These are phyloP conservation scores for Drosophila willistoni DNA, from an alignment of 1,140 invertebrate species.

Conservation along the genomic window DNA sequence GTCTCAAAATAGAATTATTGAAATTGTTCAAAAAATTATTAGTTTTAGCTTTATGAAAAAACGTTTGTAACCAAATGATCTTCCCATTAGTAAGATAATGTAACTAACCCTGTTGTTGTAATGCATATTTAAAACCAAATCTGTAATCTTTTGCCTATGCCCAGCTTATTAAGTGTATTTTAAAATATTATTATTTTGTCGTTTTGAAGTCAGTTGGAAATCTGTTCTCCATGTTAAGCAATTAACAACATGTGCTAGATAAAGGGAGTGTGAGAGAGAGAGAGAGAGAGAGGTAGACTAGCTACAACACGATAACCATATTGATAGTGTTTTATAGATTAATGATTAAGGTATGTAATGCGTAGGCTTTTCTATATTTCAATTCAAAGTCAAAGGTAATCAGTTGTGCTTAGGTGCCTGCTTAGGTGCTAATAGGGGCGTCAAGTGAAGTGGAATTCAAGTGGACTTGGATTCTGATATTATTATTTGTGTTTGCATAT, in stretches of 20 bases:
- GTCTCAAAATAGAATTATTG: too few species aligned
- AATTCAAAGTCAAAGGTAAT: slow-evolving; percentile 59
- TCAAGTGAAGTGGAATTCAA: slow-evolving; percentile 22
- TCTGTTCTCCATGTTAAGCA: slow-evolving; percentile 24
- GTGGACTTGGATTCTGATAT: slow-evolving; percentile 26
- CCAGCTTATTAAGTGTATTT: neutral
- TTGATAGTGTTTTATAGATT: slow-evolving; percentile 42
- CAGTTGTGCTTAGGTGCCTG: slow-evolving; percentile 45
- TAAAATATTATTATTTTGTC: neutral
- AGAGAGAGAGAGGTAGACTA: neutral
- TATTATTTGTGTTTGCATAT: slow-evolving; percentile 47
- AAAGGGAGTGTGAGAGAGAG: slow-evolving; percentile 2
- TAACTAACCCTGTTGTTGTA: too few species aligned
- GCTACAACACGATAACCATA: slow-evolving; percentile 33
- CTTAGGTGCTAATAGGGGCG: slow-evolving; percentile 64
- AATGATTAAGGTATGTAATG: slow-evolving; percentile 38
- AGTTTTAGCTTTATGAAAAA: too few species aligned
- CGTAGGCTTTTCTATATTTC: slow-evolving; percentile 35
- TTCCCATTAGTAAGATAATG: too few species aligned
- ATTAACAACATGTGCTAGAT: slow-evolving; percentile 49
- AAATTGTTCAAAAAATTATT: too few species aligned
- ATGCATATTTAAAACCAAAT: too few species aligned
- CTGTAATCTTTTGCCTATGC: neutral
- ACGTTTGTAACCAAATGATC: too few species aligned
- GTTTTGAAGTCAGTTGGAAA: slow-evolving; percentile 4